These are phyloP conservation scores for Eulacestoma nigropectus DNA, from an alignment of 2,113 vertebrate species.

Conservation along the genomic window DNA sequence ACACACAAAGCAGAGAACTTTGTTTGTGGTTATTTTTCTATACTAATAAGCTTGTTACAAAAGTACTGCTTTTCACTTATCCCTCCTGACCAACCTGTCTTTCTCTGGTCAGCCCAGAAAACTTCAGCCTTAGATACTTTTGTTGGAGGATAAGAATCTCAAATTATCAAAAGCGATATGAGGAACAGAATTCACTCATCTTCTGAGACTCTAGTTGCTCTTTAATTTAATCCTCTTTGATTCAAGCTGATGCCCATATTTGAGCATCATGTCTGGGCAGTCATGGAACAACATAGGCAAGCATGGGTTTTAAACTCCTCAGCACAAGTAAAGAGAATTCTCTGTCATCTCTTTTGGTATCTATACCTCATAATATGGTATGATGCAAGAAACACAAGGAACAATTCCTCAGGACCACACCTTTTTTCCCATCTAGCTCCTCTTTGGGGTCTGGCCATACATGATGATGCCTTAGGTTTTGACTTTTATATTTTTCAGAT, in stretches of 20 bases:
- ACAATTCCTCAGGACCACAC: fast-evolving
- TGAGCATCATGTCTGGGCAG: background rate
- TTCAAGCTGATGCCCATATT: background rate
- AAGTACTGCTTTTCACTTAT: background rate
- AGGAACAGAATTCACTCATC: background rate
- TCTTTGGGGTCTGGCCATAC: fast-evolving
- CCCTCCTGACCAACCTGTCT: background rate
- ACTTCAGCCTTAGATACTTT: background rate
- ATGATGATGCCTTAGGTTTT: background rate
- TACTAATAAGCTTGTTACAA: background rate
- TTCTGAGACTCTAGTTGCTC: background rate
- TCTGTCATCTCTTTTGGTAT: background rate
- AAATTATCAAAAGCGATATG: background rate
- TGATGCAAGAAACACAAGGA: background rate
- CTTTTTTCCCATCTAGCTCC: background rate
- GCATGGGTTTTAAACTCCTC: background rate
- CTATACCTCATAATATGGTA: background rate
- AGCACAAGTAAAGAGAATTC: background rate
- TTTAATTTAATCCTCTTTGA: background rate
- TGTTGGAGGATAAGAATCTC: background rate
- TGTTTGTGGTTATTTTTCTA: background rate
- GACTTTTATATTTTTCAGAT: background rate
- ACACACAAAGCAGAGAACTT: background rate
- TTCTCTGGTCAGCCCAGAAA: background rate
- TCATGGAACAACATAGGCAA: background rate